A percentile compares a stretch with the other conserved stretches of the same genome.
Conservation (phyloP, 2,113 vertebrate genomes). For the Ursus arctos region DNA sequence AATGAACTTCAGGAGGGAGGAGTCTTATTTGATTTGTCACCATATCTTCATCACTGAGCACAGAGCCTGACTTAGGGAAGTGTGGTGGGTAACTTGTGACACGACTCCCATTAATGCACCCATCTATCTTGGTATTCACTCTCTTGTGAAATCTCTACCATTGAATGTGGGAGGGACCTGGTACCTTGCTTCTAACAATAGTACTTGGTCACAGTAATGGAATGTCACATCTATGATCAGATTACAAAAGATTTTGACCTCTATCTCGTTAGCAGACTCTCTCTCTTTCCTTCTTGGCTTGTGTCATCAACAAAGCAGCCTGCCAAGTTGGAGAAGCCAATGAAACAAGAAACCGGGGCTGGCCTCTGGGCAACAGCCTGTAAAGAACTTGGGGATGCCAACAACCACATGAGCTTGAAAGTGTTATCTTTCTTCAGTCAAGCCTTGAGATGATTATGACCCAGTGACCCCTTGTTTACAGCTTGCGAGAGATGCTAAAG, state of each 20-base stretch:
- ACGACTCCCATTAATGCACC: not conserved
- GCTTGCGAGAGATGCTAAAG: not conserved
- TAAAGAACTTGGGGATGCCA: not conserved
- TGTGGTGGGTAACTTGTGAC: not conserved
- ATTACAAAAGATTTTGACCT: not conserved
- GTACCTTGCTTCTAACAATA: not conserved
- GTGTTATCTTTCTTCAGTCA: not conserved
- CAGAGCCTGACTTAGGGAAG: not conserved
- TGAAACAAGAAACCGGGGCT: not conserved
- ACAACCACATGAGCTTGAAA: not conserved
- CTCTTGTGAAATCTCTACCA: not conserved
- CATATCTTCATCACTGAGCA: not conserved
- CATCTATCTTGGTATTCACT: not conserved
- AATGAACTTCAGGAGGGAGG: not conserved
- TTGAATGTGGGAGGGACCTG: not conserved
- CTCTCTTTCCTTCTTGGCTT: not conserved
- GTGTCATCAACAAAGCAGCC: not conserved
- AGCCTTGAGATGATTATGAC: not conserved
- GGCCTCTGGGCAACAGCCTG: not conserved
- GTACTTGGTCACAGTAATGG: not conserved
- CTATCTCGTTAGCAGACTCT: not conserved
- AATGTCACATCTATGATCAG: not conserved
- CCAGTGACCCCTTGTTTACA: not conserved
- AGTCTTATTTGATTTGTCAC: not conserved
- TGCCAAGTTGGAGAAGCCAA: not conserved